These are phyloP conservation scores for Meandrusa payeni DNA, from an alignment of 2,888 invertebrate species.

Conservation along the genomic window DNA sequence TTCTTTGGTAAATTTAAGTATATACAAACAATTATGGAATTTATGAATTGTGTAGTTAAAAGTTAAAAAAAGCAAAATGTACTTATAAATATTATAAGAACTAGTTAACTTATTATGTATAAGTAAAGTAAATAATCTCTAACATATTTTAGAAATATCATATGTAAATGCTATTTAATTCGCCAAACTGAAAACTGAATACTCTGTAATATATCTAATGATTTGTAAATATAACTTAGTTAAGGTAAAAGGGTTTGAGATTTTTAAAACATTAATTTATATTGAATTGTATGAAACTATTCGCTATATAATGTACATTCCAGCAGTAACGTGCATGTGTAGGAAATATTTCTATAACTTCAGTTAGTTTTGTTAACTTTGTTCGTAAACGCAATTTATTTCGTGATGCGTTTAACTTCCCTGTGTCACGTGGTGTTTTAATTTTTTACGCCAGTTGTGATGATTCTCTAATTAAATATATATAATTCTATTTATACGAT, in stretches of 20 bases:
- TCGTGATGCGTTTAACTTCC: too few relatives aligned
- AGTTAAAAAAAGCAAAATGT: too few relatives aligned
- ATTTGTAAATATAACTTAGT: conserved; percentile 2
- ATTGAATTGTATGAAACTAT: too few relatives aligned
- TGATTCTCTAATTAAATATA: conserved; percentile 50
- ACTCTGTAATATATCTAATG: conserved; percentile 14
- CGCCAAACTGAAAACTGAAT: conserved; percentile 16
- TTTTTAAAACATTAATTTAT: not conserved
- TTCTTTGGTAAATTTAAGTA: too few relatives aligned
- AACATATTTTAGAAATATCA: not conserved
- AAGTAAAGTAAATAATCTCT: not conserved
- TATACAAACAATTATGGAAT: too few relatives aligned
- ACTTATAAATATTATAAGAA: too few relatives aligned
- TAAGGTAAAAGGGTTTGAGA: not conserved
- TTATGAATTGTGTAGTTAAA: too few relatives aligned
- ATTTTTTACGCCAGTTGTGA: conserved; percentile 66
- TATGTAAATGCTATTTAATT: conserved; percentile 4
- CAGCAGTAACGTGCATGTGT: not conserved
- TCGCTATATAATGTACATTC: not conserved
- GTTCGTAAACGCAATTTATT: too few relatives aligned
- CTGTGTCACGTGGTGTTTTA: conserved; percentile 51
- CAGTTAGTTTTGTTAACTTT: too few relatives aligned
- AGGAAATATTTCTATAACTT: too few relatives aligned
- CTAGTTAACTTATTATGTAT: too few relatives aligned
- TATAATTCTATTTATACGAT: conserved; percentile 54